Conservation (phyloP, 1,140 invertebrate genomes). For the Ooceraea biroi region DNA sequence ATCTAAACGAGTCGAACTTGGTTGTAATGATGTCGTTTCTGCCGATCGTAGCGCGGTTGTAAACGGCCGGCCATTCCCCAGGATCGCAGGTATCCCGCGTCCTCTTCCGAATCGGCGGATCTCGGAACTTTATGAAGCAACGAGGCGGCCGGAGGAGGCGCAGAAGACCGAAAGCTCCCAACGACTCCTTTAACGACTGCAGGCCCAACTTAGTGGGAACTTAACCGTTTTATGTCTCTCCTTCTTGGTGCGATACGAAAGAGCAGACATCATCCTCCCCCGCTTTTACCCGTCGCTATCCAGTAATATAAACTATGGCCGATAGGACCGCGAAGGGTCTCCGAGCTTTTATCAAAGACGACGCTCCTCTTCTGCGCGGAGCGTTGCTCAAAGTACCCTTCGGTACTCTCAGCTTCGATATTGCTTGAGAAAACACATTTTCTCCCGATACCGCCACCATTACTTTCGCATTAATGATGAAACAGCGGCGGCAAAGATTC, state of each 20-base stretch:
- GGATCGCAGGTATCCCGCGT: constrained; percentile 31
- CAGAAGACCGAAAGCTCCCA: constrained; percentile 12
- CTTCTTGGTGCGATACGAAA: constrained; percentile 30
- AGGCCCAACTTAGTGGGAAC: constrained; percentile 41
- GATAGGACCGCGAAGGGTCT: neutral
- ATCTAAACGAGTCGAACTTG: constrained; percentile 54
- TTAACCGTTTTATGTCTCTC: constrained; percentile 50
- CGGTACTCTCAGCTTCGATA: constrained; percentile 12
- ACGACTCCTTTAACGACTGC: constrained; percentile 52
- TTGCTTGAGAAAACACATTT: neutral
- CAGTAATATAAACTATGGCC: constrained; percentile 16
- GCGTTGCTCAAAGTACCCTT: constrained; percentile 3
- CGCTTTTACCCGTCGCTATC: neutral
- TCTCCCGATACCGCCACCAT: neutral
- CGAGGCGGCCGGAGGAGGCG: neutral
- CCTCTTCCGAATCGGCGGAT: constrained; percentile 54
- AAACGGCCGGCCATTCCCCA: constrained; percentile 49
- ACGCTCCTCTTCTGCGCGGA: neutral
- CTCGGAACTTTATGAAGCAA: constrained; percentile 13
- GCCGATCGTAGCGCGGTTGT: constrained; percentile 12
- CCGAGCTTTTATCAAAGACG: constrained; percentile 22
- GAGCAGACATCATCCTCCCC: constrained; percentile 19
- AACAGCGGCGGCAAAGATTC: constrained; percentile 5
- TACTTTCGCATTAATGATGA: constrained; percentile 4
- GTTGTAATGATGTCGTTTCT: constrained; percentile 58